Evolutionary conservation across 1,140 invertebrate genomes (phyloP).

Genomic region (Condylostylus longicornis): DNA sequence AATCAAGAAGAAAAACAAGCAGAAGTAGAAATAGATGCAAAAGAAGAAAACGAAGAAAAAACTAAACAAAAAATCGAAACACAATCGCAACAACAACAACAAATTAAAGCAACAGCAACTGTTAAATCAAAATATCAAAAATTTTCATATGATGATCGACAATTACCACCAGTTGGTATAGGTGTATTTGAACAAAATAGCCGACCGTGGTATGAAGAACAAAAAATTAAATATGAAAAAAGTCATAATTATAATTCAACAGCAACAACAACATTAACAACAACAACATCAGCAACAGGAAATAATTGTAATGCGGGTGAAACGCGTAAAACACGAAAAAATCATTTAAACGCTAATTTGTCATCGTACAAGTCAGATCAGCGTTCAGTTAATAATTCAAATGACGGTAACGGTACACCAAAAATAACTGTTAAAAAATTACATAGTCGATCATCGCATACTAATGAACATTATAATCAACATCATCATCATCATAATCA

Average conservation of each 20-base stretch:
- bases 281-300: background rate
- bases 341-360: background rate
- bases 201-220: background rate
- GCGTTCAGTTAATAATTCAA: no score
- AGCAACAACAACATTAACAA: background rate
- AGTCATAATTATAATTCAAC: background rate
- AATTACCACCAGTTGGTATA: slow-evolving; percentile 4
- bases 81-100: no score
- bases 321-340: background rate
- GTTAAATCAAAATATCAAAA: slow-evolving; percentile 9
- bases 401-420: no score
- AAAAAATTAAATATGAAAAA: background rate
- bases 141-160: slow-evolving; percentile 7
- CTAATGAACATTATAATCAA: no score
- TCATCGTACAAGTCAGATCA: no score
- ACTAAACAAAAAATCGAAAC: no score
- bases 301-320: background rate
- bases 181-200: background rate
- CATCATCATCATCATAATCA: no score
- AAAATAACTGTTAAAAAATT: no score
- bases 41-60: no score
- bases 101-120: slow-evolving; percentile 5
- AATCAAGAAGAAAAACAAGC: no score
- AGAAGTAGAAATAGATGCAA: no score
- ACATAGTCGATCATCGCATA: no score